Percentiles rank a stretch among this genome's conserved stretches.
Evolutionary conservation across 2,797 vertebrate genomes (phyloP).

Genomic region (Echiichthys vipera): DNA sequence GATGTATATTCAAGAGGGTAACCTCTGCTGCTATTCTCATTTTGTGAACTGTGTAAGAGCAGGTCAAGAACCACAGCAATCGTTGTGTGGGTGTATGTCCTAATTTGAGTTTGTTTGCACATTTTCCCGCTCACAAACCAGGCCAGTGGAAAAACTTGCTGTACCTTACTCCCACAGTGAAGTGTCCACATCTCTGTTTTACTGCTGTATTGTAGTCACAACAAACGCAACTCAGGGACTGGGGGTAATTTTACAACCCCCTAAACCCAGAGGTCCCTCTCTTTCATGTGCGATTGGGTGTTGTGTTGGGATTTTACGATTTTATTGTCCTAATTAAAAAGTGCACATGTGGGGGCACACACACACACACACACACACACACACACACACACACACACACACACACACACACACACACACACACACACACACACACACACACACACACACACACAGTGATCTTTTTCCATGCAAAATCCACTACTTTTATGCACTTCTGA

Average conservation of each 20-base stretch:
- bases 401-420: constrained; percentile 8
- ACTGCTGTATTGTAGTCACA: constrained; percentile 62
- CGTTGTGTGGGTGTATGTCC: neutral
- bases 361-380: constrained; percentile 18
- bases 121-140: neutral
- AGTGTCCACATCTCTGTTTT: constrained; percentile 47
- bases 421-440: constrained; percentile 8
- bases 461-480: constrained; percentile 46
- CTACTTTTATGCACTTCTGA: constrained; percentile 5
- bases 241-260: constrained; percentile 23
- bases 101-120: constrained; percentile 16
- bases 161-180: neutral
- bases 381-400: constrained; percentile 7
- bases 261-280: neutral
- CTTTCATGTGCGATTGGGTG: constrained; percentile 24
- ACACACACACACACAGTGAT: constrained; percentile 2
- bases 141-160: constrained; percentile 55
- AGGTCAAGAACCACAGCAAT: neutral
- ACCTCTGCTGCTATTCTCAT: neutral
- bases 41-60: neutral
- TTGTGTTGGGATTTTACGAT: neutral
- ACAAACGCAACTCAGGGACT: constrained; percentile 38
- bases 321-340: constrained; percentile 43
- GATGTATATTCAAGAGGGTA: neutral
- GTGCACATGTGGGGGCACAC: too few species aligned